These are phyloP conservation scores for Epistrophe eligans DNA, from an alignment of 2,888 invertebrate genomes.

Conservation along the genomic window DNA sequence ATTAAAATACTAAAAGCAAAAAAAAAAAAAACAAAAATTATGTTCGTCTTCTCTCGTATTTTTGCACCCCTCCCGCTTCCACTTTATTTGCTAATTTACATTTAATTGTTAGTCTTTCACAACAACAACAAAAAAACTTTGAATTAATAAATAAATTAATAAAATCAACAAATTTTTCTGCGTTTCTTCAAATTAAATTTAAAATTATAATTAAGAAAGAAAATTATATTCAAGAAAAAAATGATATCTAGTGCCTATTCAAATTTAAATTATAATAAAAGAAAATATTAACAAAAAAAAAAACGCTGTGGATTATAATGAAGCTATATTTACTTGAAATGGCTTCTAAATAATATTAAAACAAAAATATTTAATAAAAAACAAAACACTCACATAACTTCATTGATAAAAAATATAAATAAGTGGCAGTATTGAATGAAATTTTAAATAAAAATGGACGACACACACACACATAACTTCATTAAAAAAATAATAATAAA, in stretches of 20 bases:
- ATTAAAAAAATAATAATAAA: neutral
- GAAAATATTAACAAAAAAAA: slow-evolving; percentile 22
- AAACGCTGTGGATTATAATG: slow-evolving; percentile 32
- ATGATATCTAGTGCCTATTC: slow-evolving; percentile 75
- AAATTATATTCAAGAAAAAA: slow-evolving; percentile 35
- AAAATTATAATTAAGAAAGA: slow-evolving; percentile 25
- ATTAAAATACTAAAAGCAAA: neutral
- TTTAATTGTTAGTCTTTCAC: slow-evolving; percentile 8
- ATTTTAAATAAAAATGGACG: slow-evolving; percentile 2
- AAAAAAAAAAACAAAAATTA: neutral
- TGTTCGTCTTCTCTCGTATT: slow-evolving; percentile 24
- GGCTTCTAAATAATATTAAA: slow-evolving; percentile 32
- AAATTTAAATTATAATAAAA: slow-evolving; percentile 61
- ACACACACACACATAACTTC: slow-evolving; percentile 13
- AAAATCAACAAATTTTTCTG: slow-evolving; percentile 36
- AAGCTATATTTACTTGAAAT: slow-evolving; percentile 45
- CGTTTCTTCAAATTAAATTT: slow-evolving; percentile 47
- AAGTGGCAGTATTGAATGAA: slow-evolving; percentile 1
- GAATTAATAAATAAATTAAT: no score
- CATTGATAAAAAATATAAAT: neutral
- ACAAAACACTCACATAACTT: slow-evolving; percentile 12
- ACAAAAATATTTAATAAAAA: neutral
- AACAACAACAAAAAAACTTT: neutral
- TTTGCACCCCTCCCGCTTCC: slow-evolving; percentile 36
- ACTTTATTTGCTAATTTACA: slow-evolving; percentile 27